Evolutionary conservation across 2,113 vertebrate species (phyloP).

Genomic region (Eptatretus burgeri): DNA sequence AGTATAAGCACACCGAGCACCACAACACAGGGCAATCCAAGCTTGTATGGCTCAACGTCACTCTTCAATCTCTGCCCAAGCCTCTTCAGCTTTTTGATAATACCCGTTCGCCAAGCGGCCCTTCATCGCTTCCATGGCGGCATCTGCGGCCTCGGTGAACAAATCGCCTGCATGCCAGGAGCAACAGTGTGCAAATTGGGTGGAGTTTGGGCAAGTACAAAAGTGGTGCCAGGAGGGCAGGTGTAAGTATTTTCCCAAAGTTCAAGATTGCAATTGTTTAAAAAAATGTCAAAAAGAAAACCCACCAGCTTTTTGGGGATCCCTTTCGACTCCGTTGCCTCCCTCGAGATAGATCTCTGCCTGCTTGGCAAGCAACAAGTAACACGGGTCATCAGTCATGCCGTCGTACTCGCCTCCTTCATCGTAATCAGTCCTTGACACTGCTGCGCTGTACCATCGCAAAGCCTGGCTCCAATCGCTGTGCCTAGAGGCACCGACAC

Average conservation of each 20-base stretch:
- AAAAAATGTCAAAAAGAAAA: too few species aligned
- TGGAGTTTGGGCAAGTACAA: too few species aligned
- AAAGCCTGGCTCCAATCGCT: constrained; percentile 47
- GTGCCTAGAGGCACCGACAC: constrained; percentile 16
- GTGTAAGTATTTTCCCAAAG: too few species aligned
- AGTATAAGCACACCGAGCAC: too few species aligned
- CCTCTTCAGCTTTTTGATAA: constrained; percentile 76
- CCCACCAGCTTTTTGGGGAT: constrained; percentile 50
- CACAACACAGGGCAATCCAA: too few species aligned
- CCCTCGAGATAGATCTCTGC: constrained; percentile 51
- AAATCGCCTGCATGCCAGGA: constrained; percentile 30
- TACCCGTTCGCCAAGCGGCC: constrained; percentile 66
- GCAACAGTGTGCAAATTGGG: not conserved
- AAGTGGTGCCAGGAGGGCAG: too few species aligned
- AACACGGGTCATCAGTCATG: constrained; percentile 49
- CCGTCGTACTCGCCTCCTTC: constrained; percentile 77
- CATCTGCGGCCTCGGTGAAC: constrained; percentile 69
- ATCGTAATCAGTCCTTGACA: constrained; percentile 57
- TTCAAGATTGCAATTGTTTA: too few species aligned
- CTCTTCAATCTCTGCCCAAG: constrained; percentile 59
- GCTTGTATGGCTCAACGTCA: constrained; percentile 10
- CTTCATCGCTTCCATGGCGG: constrained; percentile 73
- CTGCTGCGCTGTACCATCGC: constrained; percentile 35
- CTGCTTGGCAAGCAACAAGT: constrained; percentile 46
- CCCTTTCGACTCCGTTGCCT: constrained; percentile 23